Base-by-base conservation (phyloP, 1,140 invertebrate genomes). In the Nasonia giraulti region DNA sequence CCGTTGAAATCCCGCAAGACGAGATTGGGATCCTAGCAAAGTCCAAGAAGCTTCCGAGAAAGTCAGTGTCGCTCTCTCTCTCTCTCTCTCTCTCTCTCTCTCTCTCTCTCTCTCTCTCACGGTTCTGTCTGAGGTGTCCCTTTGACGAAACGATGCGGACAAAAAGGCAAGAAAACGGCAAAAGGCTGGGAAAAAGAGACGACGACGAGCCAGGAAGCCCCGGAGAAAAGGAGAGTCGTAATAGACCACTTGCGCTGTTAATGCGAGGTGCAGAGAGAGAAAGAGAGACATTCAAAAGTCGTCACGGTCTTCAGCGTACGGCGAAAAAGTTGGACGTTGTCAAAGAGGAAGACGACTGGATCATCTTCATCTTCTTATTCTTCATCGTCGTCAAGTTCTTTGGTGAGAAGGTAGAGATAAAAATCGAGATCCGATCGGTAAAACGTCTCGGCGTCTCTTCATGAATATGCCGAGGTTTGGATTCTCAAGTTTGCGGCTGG, bases 171-270 rank as follows among this genome's bases (percentile, higher is more conserved):
- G 31, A 33, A 71, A 88, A 80, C 75, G 85, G 66, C 55, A 33
- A 50, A 75, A 47, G 75, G 55, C 55, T 68, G 14, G 81, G 80
- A 68, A 66, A 76, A 11, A 77, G 3, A 37, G 66, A 50, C 47
- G 20, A 62, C 20, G 55, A 62, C 55, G 55, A 20, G 55, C 2
- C 79, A 82, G 44, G 68, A 55, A 68, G 83, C n/a, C 17, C 5
- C 50, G 77, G 27, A 12, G 55, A 78, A 66, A 85, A 89, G 87
- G 85, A 86, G 23, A 11, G 10, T 82, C 73, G 87, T 90, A 91
- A 91, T 91, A 87, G 89, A 86, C 88, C 90, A 90, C 90, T 90
- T 89, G 88, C 88, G 88, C 87, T 87, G 87, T 89, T 90, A 90
- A 91, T 89, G 88, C 87, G 86, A 78, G 76, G 83, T 87, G 11